Evolutionary conservation across 2,797 vertebrate genomes (phyloP).

Genomic region (Trachurus trachurus): DNA sequence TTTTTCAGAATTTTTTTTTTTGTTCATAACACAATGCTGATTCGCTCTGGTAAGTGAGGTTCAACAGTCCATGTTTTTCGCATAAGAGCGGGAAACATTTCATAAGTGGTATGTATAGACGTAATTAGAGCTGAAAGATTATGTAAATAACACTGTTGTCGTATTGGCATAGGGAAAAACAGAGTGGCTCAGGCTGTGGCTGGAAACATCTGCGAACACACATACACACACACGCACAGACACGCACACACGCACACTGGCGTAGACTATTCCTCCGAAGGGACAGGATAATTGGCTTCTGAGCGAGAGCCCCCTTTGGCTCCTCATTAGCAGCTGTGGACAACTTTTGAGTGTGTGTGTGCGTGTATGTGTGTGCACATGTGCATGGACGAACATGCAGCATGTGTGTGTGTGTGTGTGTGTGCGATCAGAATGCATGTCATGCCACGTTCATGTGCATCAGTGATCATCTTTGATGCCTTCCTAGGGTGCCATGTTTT

Average conservation of each 20-base stretch:
- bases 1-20: not conserved
- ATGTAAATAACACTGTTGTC: conserved; percentile 69
- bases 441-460: conserved; percentile 39
- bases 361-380: not conserved
- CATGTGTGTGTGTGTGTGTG: not conserved
- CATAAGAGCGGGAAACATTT: conserved; percentile 28
- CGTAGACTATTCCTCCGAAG: conserved; percentile 61
- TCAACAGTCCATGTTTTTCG: conserved; percentile 22
- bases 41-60: not conserved
- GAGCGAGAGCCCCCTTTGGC: conserved; percentile 77
- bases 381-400: too few relatives aligned
- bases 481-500: conserved; percentile 40
- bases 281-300: conserved; percentile 81
- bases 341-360: conserved; percentile 18
- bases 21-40: conserved; percentile 5
- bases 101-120: conserved; percentile 46
- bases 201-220: conserved; percentile 54
- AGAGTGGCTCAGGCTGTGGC: conserved; percentile 30
- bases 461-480: conserved; percentile 59
- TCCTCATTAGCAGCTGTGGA: conserved; percentile 81
- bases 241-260: conserved; percentile 23
- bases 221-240: conserved; percentile 5
- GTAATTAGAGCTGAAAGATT: conserved; percentile 68
- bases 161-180: conserved; percentile 51
- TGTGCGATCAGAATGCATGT: conserved; percentile 52